Evolutionary conservation across 64 coral and sea anemone species (phyloP), one percentile per base, ranked within the genome.

Genomic region (Catalaphyllia jardinei): DNA sequence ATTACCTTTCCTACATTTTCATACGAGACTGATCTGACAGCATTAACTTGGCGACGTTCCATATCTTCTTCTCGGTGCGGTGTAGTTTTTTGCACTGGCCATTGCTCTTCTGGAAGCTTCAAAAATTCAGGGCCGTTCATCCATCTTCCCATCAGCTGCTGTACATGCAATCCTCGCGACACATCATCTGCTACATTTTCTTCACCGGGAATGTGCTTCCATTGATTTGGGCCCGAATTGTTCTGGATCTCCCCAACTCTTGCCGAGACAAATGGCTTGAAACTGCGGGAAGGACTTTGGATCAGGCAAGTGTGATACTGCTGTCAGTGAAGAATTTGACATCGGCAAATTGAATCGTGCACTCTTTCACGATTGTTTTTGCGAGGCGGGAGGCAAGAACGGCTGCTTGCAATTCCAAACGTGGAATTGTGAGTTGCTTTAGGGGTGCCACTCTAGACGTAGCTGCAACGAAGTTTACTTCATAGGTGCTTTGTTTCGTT

Each of bases 121-220:
- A 96, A 35, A 42, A 93, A 85, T 72, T 75, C 92, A 31, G 91
- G 91, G 17, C 94, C 80, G 12, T 96, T 78, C 7, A 18, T 79
- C 94, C 94, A 96, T 74, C 90, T 88, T 10, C 49, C 86, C 11
- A 64, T 92, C 33, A 92, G 51, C 50, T 96, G 77, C 30, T 92
- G 24, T 13, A 93, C 94, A 60, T 28, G 24, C 20, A 92, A 67
- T 52, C 94, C 94, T 57, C 94, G 57, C 1, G 86, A 96, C 22
- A 89, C 20, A 60, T 95, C 89, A 52, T 88, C 94, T 6, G 89
- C 89, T 8, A 88, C 89, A 63, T 96, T 96, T 67, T 46, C 67
- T 74, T 89, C 87, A 61, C 94, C 77, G 16, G 87, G 78, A 39
- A 96, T 89, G 50, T 96, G 94, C 71, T 31, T 82, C 90, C 94